Evolutionary conservation across 1,140 invertebrate genomes (phyloP), one percentile per base, ranked within the genome.

Genomic region (Leptinotarsa undecemlineata): DNA sequence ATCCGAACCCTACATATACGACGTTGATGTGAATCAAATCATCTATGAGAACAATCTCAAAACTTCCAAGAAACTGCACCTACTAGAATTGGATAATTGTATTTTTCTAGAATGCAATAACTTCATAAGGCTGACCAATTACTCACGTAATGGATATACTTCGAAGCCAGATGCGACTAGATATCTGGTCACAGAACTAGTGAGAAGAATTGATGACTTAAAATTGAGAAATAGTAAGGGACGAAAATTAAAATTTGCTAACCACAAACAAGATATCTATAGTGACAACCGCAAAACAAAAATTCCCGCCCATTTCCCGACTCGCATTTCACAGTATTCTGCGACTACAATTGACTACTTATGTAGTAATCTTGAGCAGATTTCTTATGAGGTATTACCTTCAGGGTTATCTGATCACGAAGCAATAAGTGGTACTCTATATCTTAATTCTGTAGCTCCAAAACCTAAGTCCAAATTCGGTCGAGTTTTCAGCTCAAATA

Each of bases 1-100:
- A n/a, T 64, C 62, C 15, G 62, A 64, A 20, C 62, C 62, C 13
- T 64, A 64, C 62, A 64, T 4, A 23, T 64, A 64, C 62, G 62
- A 64, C 20, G 20, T 64, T 20, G 14, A 20, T 20, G 20, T 64
- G 20, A 64, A 64, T 26, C 62, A 64, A 23, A 64, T 17, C 14
- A 64, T 64, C 1, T 64, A 64, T 20, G 23, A 64, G 20, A 21
- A 64, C 14, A 64, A 64, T 20, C 15, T 64, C 13, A 14, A 20
- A n/a, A 14, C 20, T 20, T 14, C 13, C 62, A 64, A 64, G 20
- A 64, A 64, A 64, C 62, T 64, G 20, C 62, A 64, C 23, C 15
- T 26, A 17, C 20, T 20, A n/a, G 8, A 64, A 20, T 21, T 20
- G 13, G 17, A 64, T 11, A 64, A 64, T 57, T 17, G 14, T n/a